Conservation (phyloP, 1,140 invertebrate genomes). For the Hypsibius dujardini region DNA sequence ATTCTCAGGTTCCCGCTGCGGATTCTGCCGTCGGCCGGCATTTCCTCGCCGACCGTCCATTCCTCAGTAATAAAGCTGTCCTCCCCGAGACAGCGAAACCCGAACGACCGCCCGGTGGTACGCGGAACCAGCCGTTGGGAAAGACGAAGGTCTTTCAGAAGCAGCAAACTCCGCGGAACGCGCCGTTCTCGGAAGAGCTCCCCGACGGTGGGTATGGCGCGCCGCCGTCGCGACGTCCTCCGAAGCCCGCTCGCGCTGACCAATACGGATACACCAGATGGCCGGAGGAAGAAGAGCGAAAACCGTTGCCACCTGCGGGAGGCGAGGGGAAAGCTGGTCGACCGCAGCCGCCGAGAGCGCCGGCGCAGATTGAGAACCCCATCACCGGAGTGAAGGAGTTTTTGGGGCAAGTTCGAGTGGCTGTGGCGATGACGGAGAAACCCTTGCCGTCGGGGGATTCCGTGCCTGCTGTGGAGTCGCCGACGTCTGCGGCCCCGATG, state of each 20-base stretch:
- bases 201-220: too few species aligned
- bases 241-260: too few species aligned
- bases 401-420: not conserved
- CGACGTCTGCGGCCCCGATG: not conserved
- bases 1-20: not conserved
- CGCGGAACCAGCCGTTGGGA: not conserved
- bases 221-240: too few species aligned
- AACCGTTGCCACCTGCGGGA: not conserved
- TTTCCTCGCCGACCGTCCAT: not conserved
- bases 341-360: not conserved
- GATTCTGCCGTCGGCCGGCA: not conserved
- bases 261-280: too few species aligned
- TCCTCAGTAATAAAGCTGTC: not conserved
- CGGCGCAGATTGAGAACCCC: not conserved
- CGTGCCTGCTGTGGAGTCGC: not conserved
- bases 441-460: not conserved
- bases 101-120: not conserved
- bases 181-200: too few species aligned
- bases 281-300: too few species aligned
- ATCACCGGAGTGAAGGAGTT: constrained; percentile 8
- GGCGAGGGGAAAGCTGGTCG: not conserved
- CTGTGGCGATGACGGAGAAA: not conserved
- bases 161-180: too few species aligned
- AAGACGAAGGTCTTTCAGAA: not conserved
- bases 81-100: not conserved